Percentiles rank a stretch among this genome's conserved stretches.
Evolutionary conservation across 2,888 invertebrate species (phyloP).

Genomic region (Lasioglossum pauxillum): DNA sequence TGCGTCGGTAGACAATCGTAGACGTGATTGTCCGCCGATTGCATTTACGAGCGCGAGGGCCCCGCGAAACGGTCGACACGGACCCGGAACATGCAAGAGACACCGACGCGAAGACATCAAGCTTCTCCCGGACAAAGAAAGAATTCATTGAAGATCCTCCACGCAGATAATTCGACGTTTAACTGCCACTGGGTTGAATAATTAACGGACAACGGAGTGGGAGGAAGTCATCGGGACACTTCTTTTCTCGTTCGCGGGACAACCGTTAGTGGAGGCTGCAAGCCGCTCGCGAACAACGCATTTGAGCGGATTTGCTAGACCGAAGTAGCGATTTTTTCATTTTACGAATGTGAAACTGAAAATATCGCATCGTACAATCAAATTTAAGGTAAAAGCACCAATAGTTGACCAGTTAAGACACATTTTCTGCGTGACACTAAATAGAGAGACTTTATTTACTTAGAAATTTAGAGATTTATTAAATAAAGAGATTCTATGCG

Average conservation of each 20-base stretch:
- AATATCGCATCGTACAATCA: no score
- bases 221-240: constrained; percentile 4
- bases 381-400: no score
- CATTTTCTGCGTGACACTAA: no score
- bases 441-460: no score
- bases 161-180: constrained; percentile 13
- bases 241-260: background rate
- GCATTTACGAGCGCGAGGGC: background rate
- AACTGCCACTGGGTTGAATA: background rate
- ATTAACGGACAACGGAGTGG: background rate
- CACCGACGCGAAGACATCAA: background rate
- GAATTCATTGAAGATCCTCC: constrained; percentile 6
- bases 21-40: constrained; percentile 18
- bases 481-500: no score
- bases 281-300: background rate
- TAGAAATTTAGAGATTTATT: no score
- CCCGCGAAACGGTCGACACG: background rate
- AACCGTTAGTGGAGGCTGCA: background rate
- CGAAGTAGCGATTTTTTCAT: no score
- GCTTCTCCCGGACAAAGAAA: background rate
- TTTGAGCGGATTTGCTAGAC: background rate
- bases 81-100: background rate
- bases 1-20: constrained; percentile 12
- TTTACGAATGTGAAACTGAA: background rate
- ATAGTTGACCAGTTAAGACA: no score